Evolutionary conservation across 2,888 invertebrate genomes (phyloP).

Genomic region (Mallateleia sp.): DNA sequence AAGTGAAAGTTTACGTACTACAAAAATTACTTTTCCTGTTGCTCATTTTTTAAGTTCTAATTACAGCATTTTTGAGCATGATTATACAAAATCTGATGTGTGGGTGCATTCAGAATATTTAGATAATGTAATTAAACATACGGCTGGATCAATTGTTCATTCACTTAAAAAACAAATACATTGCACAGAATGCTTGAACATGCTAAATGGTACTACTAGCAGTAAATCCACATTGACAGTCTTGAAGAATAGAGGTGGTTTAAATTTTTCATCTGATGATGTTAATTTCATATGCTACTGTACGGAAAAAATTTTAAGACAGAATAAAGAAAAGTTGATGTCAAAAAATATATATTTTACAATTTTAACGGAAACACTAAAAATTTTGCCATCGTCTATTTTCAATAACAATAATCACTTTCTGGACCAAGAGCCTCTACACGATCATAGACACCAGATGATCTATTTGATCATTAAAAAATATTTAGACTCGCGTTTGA

Average conservation of each 20-base stretch:
- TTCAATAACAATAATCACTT: neutral
- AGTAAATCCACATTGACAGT: conserved; percentile 42
- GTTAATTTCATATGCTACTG: conserved; percentile 9
- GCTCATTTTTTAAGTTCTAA: neutral
- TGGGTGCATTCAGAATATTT: conserved; percentile 43
- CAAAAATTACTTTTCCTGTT: neutral
- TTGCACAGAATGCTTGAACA: conserved; percentile 37
- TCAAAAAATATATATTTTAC: conserved; percentile 12
- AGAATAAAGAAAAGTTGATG: neutral
- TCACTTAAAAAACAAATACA: conserved; percentile 38
- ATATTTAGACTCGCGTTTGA: neutral
- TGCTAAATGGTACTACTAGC: conserved; percentile 12
- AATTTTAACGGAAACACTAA: conserved; percentile 13
- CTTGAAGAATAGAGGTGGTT: conserved; percentile 36
- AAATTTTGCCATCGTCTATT: neutral
- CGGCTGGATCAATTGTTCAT: conserved; percentile 37
- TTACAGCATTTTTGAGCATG: conserved; percentile 16
- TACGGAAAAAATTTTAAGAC: conserved; percentile 15
- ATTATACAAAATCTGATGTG: conserved; percentile 29
- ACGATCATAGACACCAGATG: conserved; percentile 4
- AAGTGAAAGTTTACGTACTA: conserved; percentile 60
- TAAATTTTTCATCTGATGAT: conserved; percentile 24
- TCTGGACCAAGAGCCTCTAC: conserved; percentile 15
- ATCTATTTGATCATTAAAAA: conserved; percentile 9
- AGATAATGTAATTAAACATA: conserved; percentile 40